phyloP scores from a whole-genome alignment of 2,797 vertebrate species.

The Brachyalestes nurse region DNA sequence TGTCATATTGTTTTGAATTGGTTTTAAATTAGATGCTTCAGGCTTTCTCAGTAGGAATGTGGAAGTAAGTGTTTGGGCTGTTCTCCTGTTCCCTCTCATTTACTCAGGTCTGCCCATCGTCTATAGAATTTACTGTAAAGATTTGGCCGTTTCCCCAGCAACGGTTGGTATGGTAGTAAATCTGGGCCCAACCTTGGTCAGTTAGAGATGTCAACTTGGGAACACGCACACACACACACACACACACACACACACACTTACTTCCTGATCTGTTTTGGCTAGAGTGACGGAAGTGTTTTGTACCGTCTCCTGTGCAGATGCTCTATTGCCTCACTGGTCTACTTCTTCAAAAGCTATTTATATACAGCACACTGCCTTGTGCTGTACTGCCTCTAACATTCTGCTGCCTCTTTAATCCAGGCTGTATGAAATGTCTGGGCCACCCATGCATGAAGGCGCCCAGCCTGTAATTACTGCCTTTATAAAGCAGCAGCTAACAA shows the following conservation, averaged over 20 bases:
- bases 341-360: slow-evolving; percentile 51
- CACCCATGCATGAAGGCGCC: slow-evolving; percentile 2
- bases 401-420: slow-evolving; percentile 9
- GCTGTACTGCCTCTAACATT: not conserved
- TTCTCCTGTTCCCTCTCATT: slow-evolving; percentile 15
- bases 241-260: not conserved
- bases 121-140: not conserved
- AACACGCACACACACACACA: not conserved
- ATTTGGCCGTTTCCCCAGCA: slow-evolving; percentile 39
- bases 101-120: not conserved
- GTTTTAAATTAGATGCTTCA: slow-evolving; percentile 36
- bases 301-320: slow-evolving; percentile 18
- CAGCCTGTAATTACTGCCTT: slow-evolving; percentile 24
- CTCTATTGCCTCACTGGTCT: slow-evolving; percentile 36
- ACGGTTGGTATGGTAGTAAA: slow-evolving; percentile 15
- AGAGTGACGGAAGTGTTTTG: slow-evolving; percentile 38
- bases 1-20: not conserved
- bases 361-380: slow-evolving; percentile 2
- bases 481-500: not conserved
- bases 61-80: slow-evolving; percentile 8
- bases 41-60: slow-evolving; percentile 46
- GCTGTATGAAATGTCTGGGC: not conserved
- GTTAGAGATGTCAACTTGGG: slow-evolving; percentile 13
- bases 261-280: slow-evolving; percentile 39
- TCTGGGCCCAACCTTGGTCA: slow-evolving; percentile 11